Evolutionary conservation across 2,797 vertebrate genomes (phyloP), one percentile per base, ranked within the genome.

Genomic region (Odontamblyopus rebecca): DNA sequence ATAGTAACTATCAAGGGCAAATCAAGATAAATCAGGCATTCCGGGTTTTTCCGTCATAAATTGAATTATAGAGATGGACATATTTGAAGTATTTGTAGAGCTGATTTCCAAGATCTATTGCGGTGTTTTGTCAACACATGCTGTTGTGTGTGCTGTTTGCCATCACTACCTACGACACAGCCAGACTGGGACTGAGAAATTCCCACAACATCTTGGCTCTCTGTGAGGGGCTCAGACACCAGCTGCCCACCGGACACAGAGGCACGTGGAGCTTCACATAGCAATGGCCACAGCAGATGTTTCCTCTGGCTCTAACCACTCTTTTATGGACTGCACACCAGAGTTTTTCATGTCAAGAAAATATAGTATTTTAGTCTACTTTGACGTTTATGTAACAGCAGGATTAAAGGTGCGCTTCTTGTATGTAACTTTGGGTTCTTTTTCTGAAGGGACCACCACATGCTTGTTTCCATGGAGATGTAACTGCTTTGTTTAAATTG

Each of bases 131-230:
- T 80, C 70, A 79, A 59, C 77, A 74, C 59, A 38, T 8, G 1
- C n/a, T 72, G 70, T 79, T 75, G 50, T 71, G 57, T 74, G 30
- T 73, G 68, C 77, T 73, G 62, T 80, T 76, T 78, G 62, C 69
- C 71, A 73, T 82, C 77, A 78, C 74, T 79, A 82, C 77, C 70
- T 68, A 51, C 72, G 77, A 71, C 73, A 72, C 74, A 71, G 73
- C 70, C 74, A 69, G 71, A 75, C 72, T 79, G 71, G 73, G 74
- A 73, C 48, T 70, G 65, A 75, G 56, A 72, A 78, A 74, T 77
- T 72, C 70, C 82, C 72, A 73, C 67, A 78, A 71, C 72, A 79
- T 74, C 69, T 76, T 35, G 35, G 61, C 56, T 59, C 63, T 3
- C 61, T 71, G 54, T n/a, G 62, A 38, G 32, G n/a, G 61, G 73